These are phyloP conservation scores for Craniophora ligustri DNA, from an alignment of 2,888 invertebrate genomes.

Conservation along the genomic window DNA sequence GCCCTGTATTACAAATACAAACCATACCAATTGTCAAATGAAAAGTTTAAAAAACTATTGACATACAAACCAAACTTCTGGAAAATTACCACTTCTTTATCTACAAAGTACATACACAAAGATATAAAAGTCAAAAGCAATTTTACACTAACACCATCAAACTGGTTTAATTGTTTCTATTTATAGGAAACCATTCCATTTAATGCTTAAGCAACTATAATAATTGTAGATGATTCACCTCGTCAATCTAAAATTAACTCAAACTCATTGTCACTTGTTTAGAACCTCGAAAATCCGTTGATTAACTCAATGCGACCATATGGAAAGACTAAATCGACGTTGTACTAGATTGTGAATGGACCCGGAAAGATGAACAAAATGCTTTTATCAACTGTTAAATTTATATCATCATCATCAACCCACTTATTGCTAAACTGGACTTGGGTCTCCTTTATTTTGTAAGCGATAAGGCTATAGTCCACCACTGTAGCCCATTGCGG, in stretches of 20 bases:
- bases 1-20: neutral
- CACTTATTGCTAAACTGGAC: too few species aligned
- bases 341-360: slow-evolving; percentile 11
- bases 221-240: slow-evolving; percentile 45
- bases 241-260: slow-evolving; percentile 53
- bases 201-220: slow-evolving; percentile 42
- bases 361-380: neutral
- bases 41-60: too few species aligned
- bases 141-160: slow-evolving; percentile 21
- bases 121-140: slow-evolving; percentile 4
- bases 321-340: neutral
- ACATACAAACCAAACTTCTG: too few species aligned
- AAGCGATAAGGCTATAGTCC: too few species aligned
- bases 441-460: too few species aligned
- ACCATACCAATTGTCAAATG: too few species aligned
- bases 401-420: too few species aligned
- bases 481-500: too few species aligned
- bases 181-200: slow-evolving; percentile 43
- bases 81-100: too few species aligned
- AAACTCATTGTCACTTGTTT: slow-evolving; percentile 46
- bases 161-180: slow-evolving; percentile 46
- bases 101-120: neutral
- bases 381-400: too few species aligned
- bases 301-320: slow-evolving; percentile 24
- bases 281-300: slow-evolving; percentile 42